Conservation (phyloP, 1,140 invertebrate species). For the Macrostomum lignano region DNA sequence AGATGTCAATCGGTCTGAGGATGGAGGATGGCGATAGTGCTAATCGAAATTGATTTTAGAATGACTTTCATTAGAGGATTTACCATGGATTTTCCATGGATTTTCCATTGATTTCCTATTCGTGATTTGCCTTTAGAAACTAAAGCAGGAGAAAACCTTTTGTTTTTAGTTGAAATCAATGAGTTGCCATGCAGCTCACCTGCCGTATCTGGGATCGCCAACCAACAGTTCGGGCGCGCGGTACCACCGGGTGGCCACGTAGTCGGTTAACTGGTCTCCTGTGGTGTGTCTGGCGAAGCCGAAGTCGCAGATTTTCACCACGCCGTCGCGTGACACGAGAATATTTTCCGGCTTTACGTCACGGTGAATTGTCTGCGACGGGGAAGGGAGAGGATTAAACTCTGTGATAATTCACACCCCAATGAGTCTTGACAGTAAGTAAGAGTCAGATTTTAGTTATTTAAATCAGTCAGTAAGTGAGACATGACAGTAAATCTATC, state of each 20-base stretch:
- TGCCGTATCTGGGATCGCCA: conserved; percentile 80
- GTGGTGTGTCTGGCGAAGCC: conserved; percentile 42
- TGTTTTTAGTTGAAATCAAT: no score
- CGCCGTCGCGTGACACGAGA: conserved; percentile 43
- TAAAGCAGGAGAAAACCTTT: no score
- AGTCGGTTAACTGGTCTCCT: conserved; percentile 73
- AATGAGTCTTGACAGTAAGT: conserved; percentile 4
- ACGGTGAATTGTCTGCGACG: conserved; percentile 44
- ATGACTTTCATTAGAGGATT: background rate
- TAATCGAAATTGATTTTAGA: background rate
- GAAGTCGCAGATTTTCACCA: conserved; percentile 62
- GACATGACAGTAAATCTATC: no score
- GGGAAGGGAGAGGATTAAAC: background rate
- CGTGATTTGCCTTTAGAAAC: no score
- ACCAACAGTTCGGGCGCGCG: conserved; percentile 75
- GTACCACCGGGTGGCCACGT: conserved; percentile 95
- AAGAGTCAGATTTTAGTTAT: background rate
- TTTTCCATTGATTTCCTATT: no score
- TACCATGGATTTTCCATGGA: no score
- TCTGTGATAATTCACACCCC: background rate
- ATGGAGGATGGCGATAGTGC: background rate
- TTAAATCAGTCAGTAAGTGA: background rate
- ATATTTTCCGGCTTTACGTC: conserved; percentile 74
- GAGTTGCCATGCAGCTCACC: no score
- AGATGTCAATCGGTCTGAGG: conserved; percentile 55